A percentile compares a stretch with the other conserved stretches of the same genome.
phyloP scores from a whole-genome alignment of 2,888 invertebrate species.

The Allolobophora icterica region DNA sequence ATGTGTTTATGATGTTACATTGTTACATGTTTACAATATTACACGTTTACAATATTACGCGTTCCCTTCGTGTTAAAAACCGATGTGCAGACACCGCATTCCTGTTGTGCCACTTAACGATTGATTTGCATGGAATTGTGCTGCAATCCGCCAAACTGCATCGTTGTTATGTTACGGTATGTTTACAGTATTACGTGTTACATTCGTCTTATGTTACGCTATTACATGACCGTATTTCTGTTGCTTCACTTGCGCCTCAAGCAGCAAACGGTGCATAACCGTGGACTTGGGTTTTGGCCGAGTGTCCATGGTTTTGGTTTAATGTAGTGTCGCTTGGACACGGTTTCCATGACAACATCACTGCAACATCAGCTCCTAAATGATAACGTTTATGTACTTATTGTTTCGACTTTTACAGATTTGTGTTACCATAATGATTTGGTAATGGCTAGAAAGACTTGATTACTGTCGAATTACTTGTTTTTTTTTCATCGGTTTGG shows the following conservation, averaged over 20 bases:
- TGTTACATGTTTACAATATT: no score
- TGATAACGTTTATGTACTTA: not conserved
- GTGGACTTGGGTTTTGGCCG: no score
- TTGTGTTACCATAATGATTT: not conserved
- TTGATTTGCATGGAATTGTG: not conserved
- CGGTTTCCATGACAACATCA: not conserved
- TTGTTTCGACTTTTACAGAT: no score
- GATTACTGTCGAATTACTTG: not conserved
- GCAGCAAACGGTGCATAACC: no score
- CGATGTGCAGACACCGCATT: no score
- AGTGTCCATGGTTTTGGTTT: no score
- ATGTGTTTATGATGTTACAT: no score
- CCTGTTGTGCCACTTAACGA: no score
- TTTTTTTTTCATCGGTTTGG: not conserved
- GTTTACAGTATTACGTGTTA: not conserved
- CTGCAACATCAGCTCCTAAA: not conserved
- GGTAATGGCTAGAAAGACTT: no score
- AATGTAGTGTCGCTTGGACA: not conserved
- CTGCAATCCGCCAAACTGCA: not conserved
- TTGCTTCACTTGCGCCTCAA: not conserved
- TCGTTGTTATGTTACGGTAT: not conserved
- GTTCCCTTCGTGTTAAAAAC: no score
- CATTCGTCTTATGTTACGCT: not conserved
- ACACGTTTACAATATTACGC: no score
- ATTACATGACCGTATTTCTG: not conserved